These are phyloP conservation scores for Ischnus inquisitorius DNA, from an alignment of 2,888 invertebrate species.

Conservation along the genomic window DNA sequence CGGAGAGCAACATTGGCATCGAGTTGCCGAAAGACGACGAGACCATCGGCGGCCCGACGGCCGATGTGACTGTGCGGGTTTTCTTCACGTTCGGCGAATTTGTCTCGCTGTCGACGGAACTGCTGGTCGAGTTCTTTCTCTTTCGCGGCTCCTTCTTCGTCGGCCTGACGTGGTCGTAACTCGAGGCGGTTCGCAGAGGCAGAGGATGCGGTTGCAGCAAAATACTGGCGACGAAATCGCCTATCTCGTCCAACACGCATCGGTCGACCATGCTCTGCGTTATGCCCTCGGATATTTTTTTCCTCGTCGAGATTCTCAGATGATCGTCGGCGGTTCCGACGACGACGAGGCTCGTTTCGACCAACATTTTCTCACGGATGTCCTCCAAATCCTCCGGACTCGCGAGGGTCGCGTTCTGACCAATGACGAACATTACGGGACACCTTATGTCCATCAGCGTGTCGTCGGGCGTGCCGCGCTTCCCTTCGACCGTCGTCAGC, in stretches of 20 bases:
- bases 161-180: slow-evolving; percentile 69
- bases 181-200: slow-evolving; percentile 83
- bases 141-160: slow-evolving; percentile 83
- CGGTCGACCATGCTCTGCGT: slow-evolving; percentile 93
- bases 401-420: slow-evolving; percentile 90
- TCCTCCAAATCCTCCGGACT: slow-evolving; percentile 92
- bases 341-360: slow-evolving; percentile 91
- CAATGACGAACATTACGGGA: slow-evolving; percentile 92
- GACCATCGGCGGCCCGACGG: slow-evolving; percentile 68
- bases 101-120: slow-evolving; percentile 86
- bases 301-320: slow-evolving; percentile 90
- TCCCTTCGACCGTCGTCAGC: slow-evolving; percentile 90
- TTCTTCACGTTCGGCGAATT: slow-evolving; percentile 86
- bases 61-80: slow-evolving; percentile 81
- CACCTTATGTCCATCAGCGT: slow-evolving; percentile 90
- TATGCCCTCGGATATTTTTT: slow-evolving; percentile 90
- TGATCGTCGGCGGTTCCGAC: slow-evolving; percentile 93
- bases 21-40: slow-evolving; percentile 47
- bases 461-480: slow-evolving; percentile 92
- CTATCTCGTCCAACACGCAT: slow-evolving; percentile 90
- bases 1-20: not conserved
- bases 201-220: slow-evolving; percentile 88
- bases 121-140: slow-evolving; percentile 86
- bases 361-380: slow-evolving; percentile 91
- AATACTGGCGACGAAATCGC: slow-evolving; percentile 88